Percentiles rank a stretch among this genome's conserved stretches.
These are phyloP conservation scores for Nanorana parkeri DNA, from an alignment of 2,113 vertebrate genomes.

Conservation along the genomic window DNA sequence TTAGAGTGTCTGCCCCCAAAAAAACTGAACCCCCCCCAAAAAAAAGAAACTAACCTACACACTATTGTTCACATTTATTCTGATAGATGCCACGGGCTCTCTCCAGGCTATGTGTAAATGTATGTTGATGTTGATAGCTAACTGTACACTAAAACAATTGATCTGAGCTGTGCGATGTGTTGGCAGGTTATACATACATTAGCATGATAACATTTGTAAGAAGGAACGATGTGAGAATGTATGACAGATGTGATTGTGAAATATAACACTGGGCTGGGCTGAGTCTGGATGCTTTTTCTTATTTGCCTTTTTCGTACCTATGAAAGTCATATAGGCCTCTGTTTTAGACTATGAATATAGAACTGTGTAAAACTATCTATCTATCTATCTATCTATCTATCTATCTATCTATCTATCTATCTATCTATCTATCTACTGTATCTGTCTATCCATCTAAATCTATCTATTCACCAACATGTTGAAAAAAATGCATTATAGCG, in stretches of 20 bases:
- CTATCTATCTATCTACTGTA: neutral
- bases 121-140: neutral
- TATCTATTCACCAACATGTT: too few relatives aligned
- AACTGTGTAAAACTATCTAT: neutral
- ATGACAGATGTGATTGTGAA: conserved; percentile 49
- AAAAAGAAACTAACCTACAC: conserved; percentile 7
- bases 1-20: neutral
- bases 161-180: conserved; percentile 35
- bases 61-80: neutral
- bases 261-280: conserved; percentile 35
- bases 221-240: conserved; percentile 50
- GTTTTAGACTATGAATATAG: neutral
- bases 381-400: neutral
- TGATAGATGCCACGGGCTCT: neutral
- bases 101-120: neutral
- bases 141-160: conserved; percentile 24
- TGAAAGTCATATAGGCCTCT: neutral
- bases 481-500: too few relatives aligned
- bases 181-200: conserved; percentile 51
- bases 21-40: neutral
- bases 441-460: too few relatives aligned
- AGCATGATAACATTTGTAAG: conserved; percentile 39
- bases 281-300: neutral
- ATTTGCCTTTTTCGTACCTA: neutral
- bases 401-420: neutral